Evolutionary conservation across 2,113 vertebrate species (phyloP).

Genomic region (Arenaria interpres): DNA sequence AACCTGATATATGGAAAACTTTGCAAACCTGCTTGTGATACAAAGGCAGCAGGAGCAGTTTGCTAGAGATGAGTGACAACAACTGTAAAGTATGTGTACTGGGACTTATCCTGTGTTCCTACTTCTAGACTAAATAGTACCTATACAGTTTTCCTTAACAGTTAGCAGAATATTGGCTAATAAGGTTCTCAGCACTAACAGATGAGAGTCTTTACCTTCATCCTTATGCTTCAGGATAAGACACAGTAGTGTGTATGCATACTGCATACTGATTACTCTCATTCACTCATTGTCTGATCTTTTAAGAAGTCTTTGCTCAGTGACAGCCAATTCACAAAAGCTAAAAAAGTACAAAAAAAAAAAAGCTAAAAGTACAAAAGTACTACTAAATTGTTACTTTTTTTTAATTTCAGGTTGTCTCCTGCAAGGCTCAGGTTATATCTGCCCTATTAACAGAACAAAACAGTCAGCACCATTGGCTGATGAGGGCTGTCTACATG

Average conservation of each 20-base stretch:
- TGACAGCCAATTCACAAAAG: background rate
- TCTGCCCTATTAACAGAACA: background rate
- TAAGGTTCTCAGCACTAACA: background rate
- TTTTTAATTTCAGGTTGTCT: background rate
- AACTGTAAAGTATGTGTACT: background rate
- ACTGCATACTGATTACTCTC: background rate
- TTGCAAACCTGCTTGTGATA: background rate
- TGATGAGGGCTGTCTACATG: background rate
- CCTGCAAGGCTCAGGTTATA: background rate
- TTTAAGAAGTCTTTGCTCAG: background rate
- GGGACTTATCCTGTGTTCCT: background rate
- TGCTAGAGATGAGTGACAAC: rapidly evolving
- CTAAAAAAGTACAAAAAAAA: too few relatives aligned
- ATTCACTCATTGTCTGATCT: background rate
- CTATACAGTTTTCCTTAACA: background rate
- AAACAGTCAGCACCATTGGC: background rate
- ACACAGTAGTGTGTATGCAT: background rate
- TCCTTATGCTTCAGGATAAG: background rate
- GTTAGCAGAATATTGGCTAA: background rate
- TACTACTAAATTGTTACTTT: background rate
- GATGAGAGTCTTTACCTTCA: background rate
- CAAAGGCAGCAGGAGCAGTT: background rate
- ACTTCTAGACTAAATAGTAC: background rate
- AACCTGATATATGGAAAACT: background rate
- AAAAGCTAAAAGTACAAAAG: too few relatives aligned